phyloP scores from a whole-genome alignment of 2,888 invertebrate species.

The Microplitis deprimator region DNA sequence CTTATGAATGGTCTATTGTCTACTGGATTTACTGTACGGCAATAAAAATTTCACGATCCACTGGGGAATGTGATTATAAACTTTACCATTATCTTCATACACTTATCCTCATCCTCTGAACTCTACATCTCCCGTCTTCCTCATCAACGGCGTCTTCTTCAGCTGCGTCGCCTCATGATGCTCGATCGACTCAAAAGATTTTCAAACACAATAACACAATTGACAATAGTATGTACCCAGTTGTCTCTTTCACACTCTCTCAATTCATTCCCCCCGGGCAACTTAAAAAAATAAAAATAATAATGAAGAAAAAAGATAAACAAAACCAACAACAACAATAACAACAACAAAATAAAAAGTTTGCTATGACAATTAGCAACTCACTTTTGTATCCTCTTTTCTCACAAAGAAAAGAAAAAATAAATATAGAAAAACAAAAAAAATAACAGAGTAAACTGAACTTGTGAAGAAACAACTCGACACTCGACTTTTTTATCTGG shows the following conservation, averaged over 20 bases:
- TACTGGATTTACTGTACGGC: constrained; percentile 18
- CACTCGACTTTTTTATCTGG: constrained; percentile 16
- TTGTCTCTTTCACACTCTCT: neutral
- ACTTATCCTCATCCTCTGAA: neutral
- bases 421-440: neutral
- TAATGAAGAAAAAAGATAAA: neutral
- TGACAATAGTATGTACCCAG: neutral
- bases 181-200: neutral
- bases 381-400: constrained; percentile 39
- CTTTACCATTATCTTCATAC: constrained; percentile 14
- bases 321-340: neutral
- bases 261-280: neutral
- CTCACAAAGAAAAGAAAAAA: neutral
- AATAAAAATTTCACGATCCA: constrained; percentile 28
- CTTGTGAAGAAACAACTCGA: constrained; percentile 25
- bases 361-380: constrained; percentile 55
- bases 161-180: neutral
- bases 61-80: constrained; percentile 27
- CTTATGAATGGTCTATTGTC: constrained; percentile 32
- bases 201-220: neutral
- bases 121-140: neutral
- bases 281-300: constrained; percentile 12
- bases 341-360: constrained; percentile 47
- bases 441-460: constrained; percentile 17
- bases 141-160: neutral